Percentiles rank a stretch among this genome's conserved stretches.
These are phyloP conservation scores for Tarsius wallacei DNA, from an alignment of 2,797 vertebrate species.

Conservation along the genomic window DNA sequence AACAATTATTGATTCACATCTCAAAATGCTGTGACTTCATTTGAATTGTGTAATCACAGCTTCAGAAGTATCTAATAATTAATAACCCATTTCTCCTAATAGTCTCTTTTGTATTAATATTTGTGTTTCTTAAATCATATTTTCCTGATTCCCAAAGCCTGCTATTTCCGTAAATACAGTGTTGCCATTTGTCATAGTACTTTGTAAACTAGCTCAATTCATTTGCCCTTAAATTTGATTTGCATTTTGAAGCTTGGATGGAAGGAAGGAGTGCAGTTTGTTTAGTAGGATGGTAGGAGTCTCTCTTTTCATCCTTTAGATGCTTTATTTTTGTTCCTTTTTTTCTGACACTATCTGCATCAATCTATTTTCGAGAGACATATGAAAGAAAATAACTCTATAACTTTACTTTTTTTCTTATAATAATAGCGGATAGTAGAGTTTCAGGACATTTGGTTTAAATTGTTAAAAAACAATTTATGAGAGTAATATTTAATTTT, in stretches of 20 bases:
- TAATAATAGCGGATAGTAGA: background rate
- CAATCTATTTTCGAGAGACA: background rate
- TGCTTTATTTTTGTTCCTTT: background rate
- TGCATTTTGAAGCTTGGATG: background rate
- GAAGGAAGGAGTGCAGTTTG: fast-evolving
- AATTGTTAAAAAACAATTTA: background rate
- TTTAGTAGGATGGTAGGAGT: background rate
- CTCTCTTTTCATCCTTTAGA: background rate
- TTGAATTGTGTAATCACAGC: background rate
- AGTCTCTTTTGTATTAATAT: background rate
- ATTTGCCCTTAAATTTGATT: too few species aligned
- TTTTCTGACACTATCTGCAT: background rate
- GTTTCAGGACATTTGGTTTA: background rate
- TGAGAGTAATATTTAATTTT: background rate
- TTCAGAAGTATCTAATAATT: background rate
- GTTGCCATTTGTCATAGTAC: fast-evolving
- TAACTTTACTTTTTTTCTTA: background rate
- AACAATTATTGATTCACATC: background rate
- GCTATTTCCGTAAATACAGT: background rate
- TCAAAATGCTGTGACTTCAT: background rate
- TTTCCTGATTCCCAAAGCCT: constrained; percentile 17
- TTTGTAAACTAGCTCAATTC: background rate
- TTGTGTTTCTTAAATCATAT: background rate
- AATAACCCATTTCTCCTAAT: background rate
- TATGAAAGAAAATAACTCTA: background rate